Base-by-base conservation (phyloP, 2,113 vertebrate species). In the Aldabrachelys gigantea region DNA sequence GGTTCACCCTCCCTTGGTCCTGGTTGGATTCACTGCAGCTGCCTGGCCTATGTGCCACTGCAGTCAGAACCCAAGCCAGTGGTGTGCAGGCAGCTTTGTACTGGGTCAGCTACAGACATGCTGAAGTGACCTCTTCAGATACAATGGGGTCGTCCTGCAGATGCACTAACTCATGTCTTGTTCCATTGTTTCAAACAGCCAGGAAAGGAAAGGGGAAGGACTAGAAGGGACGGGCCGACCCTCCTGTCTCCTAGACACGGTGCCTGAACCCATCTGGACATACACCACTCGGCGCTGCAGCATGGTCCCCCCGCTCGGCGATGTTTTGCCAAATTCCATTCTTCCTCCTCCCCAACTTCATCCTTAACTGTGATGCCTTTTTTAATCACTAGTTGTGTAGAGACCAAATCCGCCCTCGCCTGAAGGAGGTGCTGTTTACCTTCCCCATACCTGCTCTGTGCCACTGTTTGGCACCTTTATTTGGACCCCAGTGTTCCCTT, bases 151-250 rank as follows among this genome's bases (percentile, higher is more conserved):
- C 87, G 50, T n/a, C 57, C 35, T 6, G 38, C 2, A 1, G 41
- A 59, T 1, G 0, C 10, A 8, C 91, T 97, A 91, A 98, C 19
- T 5, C 6, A 62, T 53, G 4, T 95, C 87, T 95, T 49, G 59
- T 94, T 83, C 96, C 85, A 38, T 95, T 97, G 93, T 98, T 91
- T 84, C 90, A 69, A 82, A 87, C 98, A 99, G 99, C 98, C 94
- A 99, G 98, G 96, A 99, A 99, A 95, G 98, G 98, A 93, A 99
- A 98, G 83, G 98, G 98, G 79, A 99, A 99, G 96, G 98, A 99
- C 88, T 98, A 98, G 92, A 91, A 11, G 1, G 72, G 72, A 91
- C 89, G 88, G 54, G 57, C 72, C 19, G n/a, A 1, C 84, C 86
- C 35, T 91, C n/a, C 81, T 17, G 0, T 49, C 83, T 83, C 85